Conservation (phyloP, 2,113 vertebrate species). For the Silurus meridionalis region DNA sequence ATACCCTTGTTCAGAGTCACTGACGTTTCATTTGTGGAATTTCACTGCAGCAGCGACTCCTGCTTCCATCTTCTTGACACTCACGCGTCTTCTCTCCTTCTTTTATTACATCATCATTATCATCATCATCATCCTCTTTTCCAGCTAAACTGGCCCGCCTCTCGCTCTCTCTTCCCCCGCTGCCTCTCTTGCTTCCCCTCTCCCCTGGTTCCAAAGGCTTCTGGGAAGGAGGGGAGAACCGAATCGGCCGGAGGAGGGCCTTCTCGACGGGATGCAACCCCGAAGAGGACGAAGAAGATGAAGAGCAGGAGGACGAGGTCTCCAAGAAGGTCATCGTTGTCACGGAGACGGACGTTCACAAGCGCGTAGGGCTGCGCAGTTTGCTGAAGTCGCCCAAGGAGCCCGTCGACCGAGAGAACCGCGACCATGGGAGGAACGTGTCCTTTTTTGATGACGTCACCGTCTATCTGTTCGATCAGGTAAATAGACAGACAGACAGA, state of each 20-base stretch:
- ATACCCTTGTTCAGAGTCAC: neutral
- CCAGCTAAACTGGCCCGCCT: slow-evolving; percentile 87
- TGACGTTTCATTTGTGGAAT: neutral
- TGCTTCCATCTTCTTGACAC: neutral
- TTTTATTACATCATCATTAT: slow-evolving; percentile 8
- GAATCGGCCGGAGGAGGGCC: slow-evolving; percentile 74
- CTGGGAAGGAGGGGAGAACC: slow-evolving; percentile 71
- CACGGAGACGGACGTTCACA: slow-evolving; percentile 84
- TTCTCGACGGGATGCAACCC: slow-evolving; percentile 69
- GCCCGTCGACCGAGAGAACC: slow-evolving; percentile 76
- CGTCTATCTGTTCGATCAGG: slow-evolving; percentile 91
- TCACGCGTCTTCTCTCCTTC: slow-evolving; percentile 7
- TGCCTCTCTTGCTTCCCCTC: slow-evolving; percentile 80
- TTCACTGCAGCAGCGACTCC: neutral
- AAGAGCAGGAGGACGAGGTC: slow-evolving; percentile 79
- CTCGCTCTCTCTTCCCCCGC: slow-evolving; percentile 84
- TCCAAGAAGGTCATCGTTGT: slow-evolving; percentile 83
- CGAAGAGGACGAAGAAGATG: slow-evolving; percentile 81
- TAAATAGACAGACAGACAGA: neutral
- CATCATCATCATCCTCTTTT: slow-evolving; percentile 43
- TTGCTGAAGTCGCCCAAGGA: slow-evolving; percentile 88
- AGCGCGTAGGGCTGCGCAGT: slow-evolving; percentile 83
- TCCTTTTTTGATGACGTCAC: slow-evolving; percentile 87
- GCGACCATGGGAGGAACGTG: slow-evolving; percentile 85
- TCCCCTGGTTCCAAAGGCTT: slow-evolving; percentile 77